Evolutionary conservation across 2,888 invertebrate species (phyloP).

Genomic region (Drosophila incognita): DNA sequence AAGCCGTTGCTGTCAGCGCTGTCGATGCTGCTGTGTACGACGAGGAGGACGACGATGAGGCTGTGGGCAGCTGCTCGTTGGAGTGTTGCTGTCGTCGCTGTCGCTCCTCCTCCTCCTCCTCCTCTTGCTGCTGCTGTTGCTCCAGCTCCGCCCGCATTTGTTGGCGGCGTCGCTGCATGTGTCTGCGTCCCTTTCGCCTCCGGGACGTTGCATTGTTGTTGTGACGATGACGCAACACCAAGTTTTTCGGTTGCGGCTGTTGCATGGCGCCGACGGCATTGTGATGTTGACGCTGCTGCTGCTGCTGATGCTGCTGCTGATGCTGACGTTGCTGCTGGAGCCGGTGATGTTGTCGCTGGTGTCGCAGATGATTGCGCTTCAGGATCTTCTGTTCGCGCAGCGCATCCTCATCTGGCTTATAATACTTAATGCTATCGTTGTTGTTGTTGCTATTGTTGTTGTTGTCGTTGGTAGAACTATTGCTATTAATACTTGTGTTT

Average conservation of each 20-base stretch:
- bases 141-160: slow-evolving; percentile 38
- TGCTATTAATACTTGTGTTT: slow-evolving; percentile 72
- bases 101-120: slow-evolving; percentile 22
- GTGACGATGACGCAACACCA: slow-evolving; percentile 81
- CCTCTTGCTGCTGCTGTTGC: slow-evolving; percentile 32
- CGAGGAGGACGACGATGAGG: slow-evolving; percentile 64
- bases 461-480: slow-evolving; percentile 58
- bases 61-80: slow-evolving; percentile 50
- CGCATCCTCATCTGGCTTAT: slow-evolving; percentile 50
- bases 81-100: slow-evolving; percentile 49
- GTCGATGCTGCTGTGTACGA: slow-evolving; percentile 76
- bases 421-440: slow-evolving; percentile 56
- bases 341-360: slow-evolving; percentile 50
- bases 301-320: slow-evolving; percentile 44
- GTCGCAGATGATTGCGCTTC: slow-evolving; percentile 43
- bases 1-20: slow-evolving; percentile 79
- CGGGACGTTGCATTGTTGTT: slow-evolving; percentile 69
- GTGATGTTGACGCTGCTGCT: slow-evolving; percentile 48
- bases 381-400: slow-evolving; percentile 56
- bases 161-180: slow-evolving; percentile 51
- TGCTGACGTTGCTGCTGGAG: slow-evolving; percentile 38
- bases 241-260: slow-evolving; percentile 76
- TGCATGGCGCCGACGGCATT: slow-evolving; percentile 49
- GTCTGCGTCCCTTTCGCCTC: slow-evolving; percentile 52
- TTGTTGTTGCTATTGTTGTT: slow-evolving; percentile 22